A percentile compares a stretch with the other conserved stretches of the same genome.
phyloP scores from a whole-genome alignment of 2,797 vertebrate genomes.

The Masticophis lateralis region DNA sequence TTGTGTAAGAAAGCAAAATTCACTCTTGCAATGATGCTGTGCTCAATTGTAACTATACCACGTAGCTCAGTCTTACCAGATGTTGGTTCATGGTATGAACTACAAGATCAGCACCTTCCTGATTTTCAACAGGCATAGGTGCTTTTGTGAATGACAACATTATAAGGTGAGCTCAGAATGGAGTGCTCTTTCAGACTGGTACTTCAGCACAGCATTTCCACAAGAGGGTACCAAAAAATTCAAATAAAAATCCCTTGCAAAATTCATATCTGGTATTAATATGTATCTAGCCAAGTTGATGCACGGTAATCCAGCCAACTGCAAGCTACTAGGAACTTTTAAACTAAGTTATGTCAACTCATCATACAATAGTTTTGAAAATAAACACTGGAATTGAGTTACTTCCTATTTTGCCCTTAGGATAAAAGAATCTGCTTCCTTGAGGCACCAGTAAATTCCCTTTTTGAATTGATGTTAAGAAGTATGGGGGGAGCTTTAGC shows the following conservation, averaged over 20 bases:
- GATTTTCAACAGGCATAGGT: neutral
- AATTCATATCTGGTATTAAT: neutral
- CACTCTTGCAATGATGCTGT: neutral
- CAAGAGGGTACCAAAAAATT: neutral
- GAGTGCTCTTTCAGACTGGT: neutral
- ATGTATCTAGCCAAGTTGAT: neutral
- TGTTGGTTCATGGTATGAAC: neutral
- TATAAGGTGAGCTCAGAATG: neutral
- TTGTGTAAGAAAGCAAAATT: neutral
- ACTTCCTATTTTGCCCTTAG: neutral
- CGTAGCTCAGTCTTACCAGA: neutral
- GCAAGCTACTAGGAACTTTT: neutral
- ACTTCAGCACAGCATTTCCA: neutral
- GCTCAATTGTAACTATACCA: neutral
- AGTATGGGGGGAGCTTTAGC: neutral
- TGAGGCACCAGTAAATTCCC: neutral
- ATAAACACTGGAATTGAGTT: neutral
- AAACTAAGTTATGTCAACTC: neutral
- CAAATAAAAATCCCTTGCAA: neutral
- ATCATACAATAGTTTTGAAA: neutral
- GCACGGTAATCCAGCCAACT: neutral
- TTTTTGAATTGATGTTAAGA: neutral
- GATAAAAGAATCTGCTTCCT: neutral
- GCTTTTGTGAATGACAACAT: neutral
- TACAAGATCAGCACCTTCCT: neutral